These are phyloP conservation scores for Spilarctia lutea DNA, from an alignment of 2,888 invertebrate species.

Conservation along the genomic window DNA sequence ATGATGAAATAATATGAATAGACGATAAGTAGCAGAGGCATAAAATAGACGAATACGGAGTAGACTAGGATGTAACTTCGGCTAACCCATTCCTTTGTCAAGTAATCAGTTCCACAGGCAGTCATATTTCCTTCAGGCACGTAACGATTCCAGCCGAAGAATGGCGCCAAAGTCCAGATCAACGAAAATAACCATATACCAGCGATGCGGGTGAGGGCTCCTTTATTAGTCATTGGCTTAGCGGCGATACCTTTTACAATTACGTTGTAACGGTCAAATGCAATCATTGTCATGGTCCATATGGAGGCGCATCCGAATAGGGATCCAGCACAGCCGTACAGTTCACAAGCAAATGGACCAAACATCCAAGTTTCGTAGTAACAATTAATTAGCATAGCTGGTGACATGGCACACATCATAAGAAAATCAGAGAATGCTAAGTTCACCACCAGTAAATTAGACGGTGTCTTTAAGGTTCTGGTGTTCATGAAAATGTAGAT, in stretches of 20 bases:
- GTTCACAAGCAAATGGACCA: slow-evolving; percentile 93
- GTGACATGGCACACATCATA: slow-evolving; percentile 95
- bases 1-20: slow-evolving; percentile 96
- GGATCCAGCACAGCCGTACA: slow-evolving; percentile 95
- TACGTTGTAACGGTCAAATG: slow-evolving; percentile 92
- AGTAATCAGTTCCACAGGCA: slow-evolving; percentile 96
- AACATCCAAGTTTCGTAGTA: slow-evolving; percentile 91
- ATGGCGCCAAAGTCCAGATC: slow-evolving; percentile 93
- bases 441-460: slow-evolving; percentile 96
- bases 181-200: slow-evolving; percentile 92
- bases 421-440: slow-evolving; percentile 96
- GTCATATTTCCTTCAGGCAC: slow-evolving; percentile 98
- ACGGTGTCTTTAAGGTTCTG: slow-evolving; percentile 93
- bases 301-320: slow-evolving; percentile 96
- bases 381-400: slow-evolving; percentile 94
- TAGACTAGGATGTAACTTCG: slow-evolving; percentile 93
- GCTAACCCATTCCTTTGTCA: slow-evolving; percentile 91
- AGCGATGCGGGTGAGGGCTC: slow-evolving; percentile 91
- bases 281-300: slow-evolving; percentile 97
- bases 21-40: slow-evolving; percentile 92
- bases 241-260: slow-evolving; percentile 96
- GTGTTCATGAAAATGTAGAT: slow-evolving; percentile 91
- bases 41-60: slow-evolving; percentile 91
- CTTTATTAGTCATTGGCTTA: slow-evolving; percentile 93
- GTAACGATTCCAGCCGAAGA: slow-evolving; percentile 96